Evolutionary conservation across 35 echinoderm and acorn worm genomes (phyloP).

Genomic region (Anneissia japonica): DNA sequence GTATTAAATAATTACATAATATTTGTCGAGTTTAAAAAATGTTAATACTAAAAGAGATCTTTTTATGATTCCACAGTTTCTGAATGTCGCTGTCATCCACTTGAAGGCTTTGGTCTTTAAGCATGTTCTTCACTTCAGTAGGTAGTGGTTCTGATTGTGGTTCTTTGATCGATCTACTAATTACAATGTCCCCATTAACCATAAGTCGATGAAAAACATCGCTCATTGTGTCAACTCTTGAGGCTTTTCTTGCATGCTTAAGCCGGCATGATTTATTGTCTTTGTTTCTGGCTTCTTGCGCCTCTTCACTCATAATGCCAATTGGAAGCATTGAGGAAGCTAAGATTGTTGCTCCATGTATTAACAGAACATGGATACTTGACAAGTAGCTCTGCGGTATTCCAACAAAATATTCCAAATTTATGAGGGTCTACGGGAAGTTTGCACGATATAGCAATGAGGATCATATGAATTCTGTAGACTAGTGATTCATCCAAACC

Average conservation of each 20-base stretch:
- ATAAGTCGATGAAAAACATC: neutral
- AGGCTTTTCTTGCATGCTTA: conserved; percentile 6
- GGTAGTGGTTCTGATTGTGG: conserved; percentile 18
- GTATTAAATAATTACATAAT: no score
- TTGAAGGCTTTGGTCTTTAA: neutral
- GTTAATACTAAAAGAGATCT: no score
- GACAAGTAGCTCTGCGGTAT: conserved; percentile 34
- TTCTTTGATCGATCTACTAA: conserved; percentile 9
- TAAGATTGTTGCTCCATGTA: conserved; percentile 32
- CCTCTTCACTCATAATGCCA: conserved; percentile 57
- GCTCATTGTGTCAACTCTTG: neutral
- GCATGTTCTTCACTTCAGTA: conserved; percentile 25
- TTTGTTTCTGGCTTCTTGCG: conserved; percentile 47
- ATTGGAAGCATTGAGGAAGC: conserved; percentile 32
- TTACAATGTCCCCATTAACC: conserved; percentile 14
- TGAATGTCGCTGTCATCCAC: no score
- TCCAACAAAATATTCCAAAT: conserved; percentile 42
- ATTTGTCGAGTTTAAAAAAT: no score
- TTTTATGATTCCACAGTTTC: no score
- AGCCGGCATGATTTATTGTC: conserved; percentile 32
- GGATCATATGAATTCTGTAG: conserved; percentile 38
- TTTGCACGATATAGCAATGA: conserved; percentile 25
- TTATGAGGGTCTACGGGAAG: conserved; percentile 13
- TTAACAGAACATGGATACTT: conserved; percentile 45
- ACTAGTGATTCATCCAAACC: conserved; percentile 37